phyloP scores from a whole-genome alignment of 2,888 invertebrate genomes.

The Rotaria macrura region DNA sequence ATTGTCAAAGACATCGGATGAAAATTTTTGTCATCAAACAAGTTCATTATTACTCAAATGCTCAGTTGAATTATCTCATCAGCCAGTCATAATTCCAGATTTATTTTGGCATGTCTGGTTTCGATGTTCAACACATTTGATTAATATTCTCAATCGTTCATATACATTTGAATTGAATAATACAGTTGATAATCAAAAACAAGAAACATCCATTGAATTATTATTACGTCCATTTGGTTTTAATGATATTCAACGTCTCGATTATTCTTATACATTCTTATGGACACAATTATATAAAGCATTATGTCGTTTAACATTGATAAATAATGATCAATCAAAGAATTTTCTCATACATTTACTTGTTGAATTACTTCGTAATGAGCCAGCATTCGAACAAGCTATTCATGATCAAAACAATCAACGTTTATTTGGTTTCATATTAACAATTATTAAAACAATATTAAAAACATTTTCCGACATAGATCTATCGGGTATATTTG shows the following conservation, averaged over 20 bases:
- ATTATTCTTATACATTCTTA: slow-evolving; percentile 8
- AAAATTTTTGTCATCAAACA: slow-evolving; percentile 18
- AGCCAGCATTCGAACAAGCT: neutral
- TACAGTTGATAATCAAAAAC: neutral
- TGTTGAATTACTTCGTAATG: neutral
- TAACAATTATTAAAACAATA: neutral
- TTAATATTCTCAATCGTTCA: slow-evolving; percentile 16
- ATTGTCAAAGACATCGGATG: slow-evolving; percentile 4
- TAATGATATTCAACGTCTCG: neutral
- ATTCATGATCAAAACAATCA: neutral
- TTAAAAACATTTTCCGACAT: neutral
- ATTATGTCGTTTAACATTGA: neutral
- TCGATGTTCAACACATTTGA: neutral
- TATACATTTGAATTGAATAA: neutral
- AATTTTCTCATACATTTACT: neutral
- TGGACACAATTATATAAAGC: slow-evolving; percentile 15
- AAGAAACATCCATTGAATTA: neutral
- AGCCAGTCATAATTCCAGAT: neutral
- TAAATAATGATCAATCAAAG: neutral
- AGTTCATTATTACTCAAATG: neutral
- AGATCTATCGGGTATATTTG: neutral
- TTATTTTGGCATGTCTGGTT: slow-evolving; percentile 16
- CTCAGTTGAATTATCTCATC: neutral
- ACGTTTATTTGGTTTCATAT: neutral
- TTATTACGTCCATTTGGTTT: neutral